These are phyloP conservation scores for Pecten maximus DNA, from an alignment of 2,888 invertebrate genomes.

Conservation along the genomic window DNA sequence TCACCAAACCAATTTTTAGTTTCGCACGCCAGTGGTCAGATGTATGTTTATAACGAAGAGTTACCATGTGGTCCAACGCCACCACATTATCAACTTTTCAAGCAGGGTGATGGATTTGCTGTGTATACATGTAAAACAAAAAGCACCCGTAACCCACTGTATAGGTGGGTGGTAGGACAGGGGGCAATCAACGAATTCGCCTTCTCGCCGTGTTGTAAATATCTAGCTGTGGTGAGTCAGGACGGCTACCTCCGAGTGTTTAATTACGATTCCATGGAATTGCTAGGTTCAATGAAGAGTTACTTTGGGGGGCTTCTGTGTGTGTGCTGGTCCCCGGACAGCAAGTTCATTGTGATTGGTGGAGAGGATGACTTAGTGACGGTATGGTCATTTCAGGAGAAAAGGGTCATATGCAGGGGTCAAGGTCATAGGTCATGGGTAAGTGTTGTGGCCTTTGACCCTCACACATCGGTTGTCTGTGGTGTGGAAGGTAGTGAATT, in stretches of 20 bases:
- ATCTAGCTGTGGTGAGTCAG: conserved; percentile 94
- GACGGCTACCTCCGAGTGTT: conserved; percentile 96
- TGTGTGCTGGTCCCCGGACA: conserved; percentile 99
- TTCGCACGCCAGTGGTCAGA: conserved; percentile 96
- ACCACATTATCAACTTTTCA: conserved; percentile 97
- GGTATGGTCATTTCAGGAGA: conserved; percentile 96
- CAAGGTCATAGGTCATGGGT: conserved; percentile 99
- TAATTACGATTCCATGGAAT: conserved; percentile 98
- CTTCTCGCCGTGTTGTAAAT: conserved; percentile 96
- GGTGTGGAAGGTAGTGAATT: conserved; percentile 84
- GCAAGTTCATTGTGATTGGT: conserved; percentile 94
- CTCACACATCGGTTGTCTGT: conserved; percentile 85
- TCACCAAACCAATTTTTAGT: conserved; percentile 96
- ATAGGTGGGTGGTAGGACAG: conserved; percentile 87
- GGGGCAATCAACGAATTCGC: conserved; percentile 95
- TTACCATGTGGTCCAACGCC: conserved; percentile 93
- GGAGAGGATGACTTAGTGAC: conserved; percentile 99
- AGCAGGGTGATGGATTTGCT: conserved; percentile 95
- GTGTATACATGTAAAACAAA: conserved; percentile 98
- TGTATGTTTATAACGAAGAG: conserved; percentile 97
- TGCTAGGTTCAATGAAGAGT: conserved; percentile 94
- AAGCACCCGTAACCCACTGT: conserved; percentile 97
- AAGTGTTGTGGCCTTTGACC: conserved; percentile 93
- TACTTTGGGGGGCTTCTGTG: conserved; percentile 99
- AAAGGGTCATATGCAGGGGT: conserved; percentile 97